Percentiles rank a stretch among this genome's conserved stretches.
Evolutionary conservation across 2,113 vertebrate species (phyloP).

Genomic region (Sander lucioperca): DNA sequence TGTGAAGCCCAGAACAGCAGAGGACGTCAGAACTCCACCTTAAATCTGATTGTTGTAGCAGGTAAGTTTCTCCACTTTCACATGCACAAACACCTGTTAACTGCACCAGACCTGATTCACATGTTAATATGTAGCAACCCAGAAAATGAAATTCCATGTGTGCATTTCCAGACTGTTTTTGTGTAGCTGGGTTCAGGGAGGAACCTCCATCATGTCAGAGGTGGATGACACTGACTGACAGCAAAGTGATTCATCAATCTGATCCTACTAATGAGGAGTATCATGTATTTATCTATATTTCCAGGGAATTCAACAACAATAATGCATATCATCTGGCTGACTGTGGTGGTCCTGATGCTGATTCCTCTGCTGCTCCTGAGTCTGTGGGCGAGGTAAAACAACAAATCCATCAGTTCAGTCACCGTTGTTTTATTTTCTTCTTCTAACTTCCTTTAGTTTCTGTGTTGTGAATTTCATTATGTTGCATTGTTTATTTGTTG

Average conservation of each 20-base stretch:
- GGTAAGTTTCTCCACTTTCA: neutral
- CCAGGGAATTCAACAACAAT: neutral
- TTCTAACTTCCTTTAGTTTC: neutral
- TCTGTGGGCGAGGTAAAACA: constrained; percentile 14
- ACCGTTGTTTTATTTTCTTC: no score
- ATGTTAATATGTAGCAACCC: neutral
- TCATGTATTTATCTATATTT: neutral
- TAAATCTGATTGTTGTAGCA: no score
- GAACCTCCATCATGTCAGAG: neutral
- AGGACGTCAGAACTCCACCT: no score
- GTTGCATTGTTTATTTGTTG: neutral
- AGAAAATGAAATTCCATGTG: neutral
- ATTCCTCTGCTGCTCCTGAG: neutral
- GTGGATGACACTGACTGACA: neutral
- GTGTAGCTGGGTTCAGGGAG: neutral
- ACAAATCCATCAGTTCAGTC: neutral
- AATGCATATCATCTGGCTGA: neutral
- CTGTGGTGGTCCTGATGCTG: neutral
- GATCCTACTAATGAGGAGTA: neutral
- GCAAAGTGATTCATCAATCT: neutral
- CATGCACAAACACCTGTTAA: neutral
- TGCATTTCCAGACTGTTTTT: neutral
- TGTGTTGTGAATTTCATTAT: neutral
- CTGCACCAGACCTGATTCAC: neutral
- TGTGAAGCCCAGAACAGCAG: no score